Conservation (phyloP, 2,797 vertebrate genomes). For the Centroberyx gerrardi region DNA sequence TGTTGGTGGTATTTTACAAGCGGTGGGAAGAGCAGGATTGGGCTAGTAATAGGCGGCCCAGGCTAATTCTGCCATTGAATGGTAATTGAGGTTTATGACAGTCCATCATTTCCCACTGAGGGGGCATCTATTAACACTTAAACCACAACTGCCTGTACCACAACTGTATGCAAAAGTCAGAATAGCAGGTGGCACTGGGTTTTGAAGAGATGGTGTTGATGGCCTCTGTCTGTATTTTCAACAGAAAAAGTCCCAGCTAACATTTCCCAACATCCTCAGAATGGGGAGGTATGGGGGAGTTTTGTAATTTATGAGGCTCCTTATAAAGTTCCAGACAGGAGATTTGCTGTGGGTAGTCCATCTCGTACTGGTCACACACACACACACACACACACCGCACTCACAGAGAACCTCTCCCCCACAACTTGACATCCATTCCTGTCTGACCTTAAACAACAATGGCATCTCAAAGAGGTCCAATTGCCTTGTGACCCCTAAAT, state of each 20-base stretch:
- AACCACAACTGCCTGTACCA: neutral
- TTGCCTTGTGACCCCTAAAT: conserved; percentile 73
- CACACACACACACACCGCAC: conserved; percentile 12
- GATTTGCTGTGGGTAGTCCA: conserved; percentile 41
- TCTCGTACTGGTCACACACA: conserved; percentile 15
- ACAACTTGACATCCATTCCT: conserved; percentile 59
- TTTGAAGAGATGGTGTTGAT: neutral
- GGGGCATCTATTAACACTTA: conserved; percentile 19
- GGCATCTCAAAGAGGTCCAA: conserved; percentile 61
- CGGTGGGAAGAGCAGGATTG: conserved; percentile 37
- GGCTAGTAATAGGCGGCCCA: conserved; percentile 48
- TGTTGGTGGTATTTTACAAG: conserved; percentile 63
- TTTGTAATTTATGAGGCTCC: conserved; percentile 49
- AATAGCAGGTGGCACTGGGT: neutral
- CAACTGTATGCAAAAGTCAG: neutral
- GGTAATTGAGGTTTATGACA: conserved; percentile 44
- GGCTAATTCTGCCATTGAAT: conserved; percentile 49
- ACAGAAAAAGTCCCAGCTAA: conserved; percentile 6
- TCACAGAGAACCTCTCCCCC: conserved; percentile 18
- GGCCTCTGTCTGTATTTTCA: neutral
- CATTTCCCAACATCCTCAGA: conserved; percentile 10
- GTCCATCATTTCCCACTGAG: conserved; percentile 43
- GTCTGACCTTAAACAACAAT: conserved; percentile 66
- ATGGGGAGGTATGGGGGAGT: neutral
- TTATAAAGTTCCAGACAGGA: conserved; percentile 49